Conservation (phyloP, 2,888 invertebrate species). For the Frankliniella fusca region DNA sequence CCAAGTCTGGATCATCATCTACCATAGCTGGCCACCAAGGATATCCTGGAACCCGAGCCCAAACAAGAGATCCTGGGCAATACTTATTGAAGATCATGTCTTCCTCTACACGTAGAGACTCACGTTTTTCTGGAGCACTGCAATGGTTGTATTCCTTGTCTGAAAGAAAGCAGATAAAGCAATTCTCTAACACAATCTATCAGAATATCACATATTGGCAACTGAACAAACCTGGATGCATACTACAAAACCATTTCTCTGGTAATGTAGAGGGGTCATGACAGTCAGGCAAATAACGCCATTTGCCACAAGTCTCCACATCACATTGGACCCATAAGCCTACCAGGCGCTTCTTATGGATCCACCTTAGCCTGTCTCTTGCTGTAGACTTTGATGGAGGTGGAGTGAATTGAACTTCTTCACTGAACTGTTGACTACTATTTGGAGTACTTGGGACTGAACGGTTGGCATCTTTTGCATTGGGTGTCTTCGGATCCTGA, state of each 20-base stretch:
- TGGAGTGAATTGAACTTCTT: not conserved
- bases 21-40: conserved; percentile 73
- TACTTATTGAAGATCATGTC: conserved; percentile 57
- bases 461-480: not conserved
- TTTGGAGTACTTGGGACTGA: not conserved
- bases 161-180: conserved; percentile 40
- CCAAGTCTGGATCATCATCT: conserved; percentile 61
- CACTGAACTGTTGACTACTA: not conserved
- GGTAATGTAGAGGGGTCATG: conserved; percentile 59
- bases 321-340: conserved; percentile 58
- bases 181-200: conserved; percentile 27
- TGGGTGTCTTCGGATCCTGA: not conserved
- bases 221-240: conserved; percentile 54
- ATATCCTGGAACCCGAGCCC: conserved; percentile 58
- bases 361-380: not conserved
- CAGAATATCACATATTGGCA: not conserved
- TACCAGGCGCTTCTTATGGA: not conserved
- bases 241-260: conserved; percentile 58
- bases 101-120: conserved; percentile 50
- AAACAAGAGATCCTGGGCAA: conserved; percentile 63
- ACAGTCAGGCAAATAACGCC: conserved; percentile 55
- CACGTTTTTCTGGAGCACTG: conserved; percentile 50
- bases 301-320: conserved; percentile 51
- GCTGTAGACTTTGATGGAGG: not conserved
- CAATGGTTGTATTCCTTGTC: conserved; percentile 53